These are phyloP conservation scores for Agrypnus murinus DNA, from an alignment of 2,888 invertebrate genomes.

Conservation along the genomic window DNA sequence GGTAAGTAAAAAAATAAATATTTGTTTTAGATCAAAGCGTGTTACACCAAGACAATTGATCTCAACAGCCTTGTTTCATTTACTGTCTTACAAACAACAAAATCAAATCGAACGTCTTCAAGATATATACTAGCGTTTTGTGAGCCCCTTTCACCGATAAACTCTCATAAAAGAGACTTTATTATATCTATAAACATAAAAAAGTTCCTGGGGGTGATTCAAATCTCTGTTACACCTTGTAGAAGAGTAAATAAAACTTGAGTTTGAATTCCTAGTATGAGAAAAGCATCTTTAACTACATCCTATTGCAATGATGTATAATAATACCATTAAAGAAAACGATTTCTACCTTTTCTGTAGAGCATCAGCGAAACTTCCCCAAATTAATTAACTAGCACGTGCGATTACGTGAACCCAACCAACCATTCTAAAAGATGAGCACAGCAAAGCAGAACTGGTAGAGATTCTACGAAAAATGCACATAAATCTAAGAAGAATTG, in stretches of 20 bases:
- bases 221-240: slow-evolving; percentile 30
- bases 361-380: slow-evolving; percentile 37
- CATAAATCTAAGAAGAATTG: slow-evolving; percentile 28
- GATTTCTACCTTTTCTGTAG: slow-evolving; percentile 38
- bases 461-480: slow-evolving; percentile 32
- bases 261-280: slow-evolving; percentile 1
- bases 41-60: no score
- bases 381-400: slow-evolving; percentile 44
- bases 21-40: no score
- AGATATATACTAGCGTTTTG: slow-evolving; percentile 9
- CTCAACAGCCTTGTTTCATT: no score
- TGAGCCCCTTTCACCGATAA: slow-evolving; percentile 17
- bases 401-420: slow-evolving; percentile 39
- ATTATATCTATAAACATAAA: slow-evolving; percentile 26
- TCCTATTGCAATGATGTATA: slow-evolving; percentile 29
- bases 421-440: slow-evolving; percentile 30
- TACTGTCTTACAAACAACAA: slow-evolving; percentile 3
- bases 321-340: slow-evolving; percentile 36
- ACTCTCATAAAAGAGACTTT: slow-evolving; percentile 12
- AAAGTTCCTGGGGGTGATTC: slow-evolving; percentile 20
- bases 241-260: slow-evolving; percentile 21
- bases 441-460: slow-evolving; percentile 13
- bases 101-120: slow-evolving; percentile 3
- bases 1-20: no score
- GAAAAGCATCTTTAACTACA: slow-evolving; percentile 10